Conservation (phyloP, 2,113 vertebrate genomes). For the Cyrtonyx montezumae region DNA sequence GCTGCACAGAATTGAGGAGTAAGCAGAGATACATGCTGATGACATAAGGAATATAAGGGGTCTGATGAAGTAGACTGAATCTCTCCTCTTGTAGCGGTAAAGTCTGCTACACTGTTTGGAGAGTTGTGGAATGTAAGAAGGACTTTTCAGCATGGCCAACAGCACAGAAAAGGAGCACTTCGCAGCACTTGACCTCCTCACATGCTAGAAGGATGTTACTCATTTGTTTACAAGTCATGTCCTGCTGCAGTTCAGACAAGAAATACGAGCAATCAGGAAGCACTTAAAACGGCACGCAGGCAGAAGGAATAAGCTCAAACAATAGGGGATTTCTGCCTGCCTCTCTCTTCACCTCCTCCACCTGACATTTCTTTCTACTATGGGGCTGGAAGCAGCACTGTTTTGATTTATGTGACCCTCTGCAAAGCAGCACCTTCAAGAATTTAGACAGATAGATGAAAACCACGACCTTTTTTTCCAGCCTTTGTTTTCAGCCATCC, state of each 20-base stretch:
- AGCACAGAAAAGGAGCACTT: neutral
- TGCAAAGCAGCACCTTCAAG: neutral
- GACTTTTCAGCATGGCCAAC: neutral
- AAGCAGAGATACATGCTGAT: neutral
- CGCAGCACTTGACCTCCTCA: neutral
- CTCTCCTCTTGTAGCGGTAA: neutral
- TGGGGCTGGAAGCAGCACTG: neutral
- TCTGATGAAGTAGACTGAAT: neutral
- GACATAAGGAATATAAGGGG: neutral
- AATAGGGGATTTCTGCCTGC: neutral
- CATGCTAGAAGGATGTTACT: neutral
- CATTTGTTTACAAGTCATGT: neutral
- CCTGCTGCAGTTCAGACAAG: neutral
- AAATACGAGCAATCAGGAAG: neutral
- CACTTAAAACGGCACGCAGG: neutral
- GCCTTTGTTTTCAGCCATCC: neutral
- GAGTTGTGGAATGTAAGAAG: neutral
- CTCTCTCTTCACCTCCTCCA: neutral
- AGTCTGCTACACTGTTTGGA: neutral
- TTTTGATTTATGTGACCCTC: neutral
- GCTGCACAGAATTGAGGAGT: neutral
- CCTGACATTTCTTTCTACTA: neutral
- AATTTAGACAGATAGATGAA: neutral
- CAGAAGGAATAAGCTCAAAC: neutral
- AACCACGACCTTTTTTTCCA: neutral